Evolutionary conservation across 1,140 invertebrate species (phyloP).

Genomic region (Rhopalosiphum maidis): DNA sequence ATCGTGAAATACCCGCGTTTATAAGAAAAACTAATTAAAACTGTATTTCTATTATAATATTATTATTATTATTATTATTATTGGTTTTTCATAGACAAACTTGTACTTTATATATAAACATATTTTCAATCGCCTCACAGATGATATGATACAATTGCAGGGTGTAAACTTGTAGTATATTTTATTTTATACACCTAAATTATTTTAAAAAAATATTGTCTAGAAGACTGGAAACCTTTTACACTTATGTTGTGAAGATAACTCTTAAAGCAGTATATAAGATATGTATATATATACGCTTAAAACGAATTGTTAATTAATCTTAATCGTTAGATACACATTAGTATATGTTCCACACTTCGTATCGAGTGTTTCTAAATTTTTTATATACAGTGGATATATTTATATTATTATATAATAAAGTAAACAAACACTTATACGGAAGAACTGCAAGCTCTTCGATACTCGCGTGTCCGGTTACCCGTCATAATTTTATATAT

Average conservation of each 20-base stretch:
- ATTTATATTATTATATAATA: slow-evolving; percentile 1
- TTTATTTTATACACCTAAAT: background rate
- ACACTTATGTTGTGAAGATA: background rate
- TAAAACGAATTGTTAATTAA: background rate
- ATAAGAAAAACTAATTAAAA: background rate
- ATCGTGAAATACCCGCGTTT: background rate
- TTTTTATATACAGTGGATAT: background rate
- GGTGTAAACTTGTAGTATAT: background rate
- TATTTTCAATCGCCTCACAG: background rate
- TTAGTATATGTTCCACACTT: background rate
- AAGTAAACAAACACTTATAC: background rate
- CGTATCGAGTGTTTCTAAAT: background rate
- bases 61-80: background rate
- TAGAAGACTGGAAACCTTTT: background rate
- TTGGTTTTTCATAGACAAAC: background rate
- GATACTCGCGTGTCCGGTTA: background rate
- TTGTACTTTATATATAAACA: background rate
- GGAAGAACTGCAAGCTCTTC: background rate
- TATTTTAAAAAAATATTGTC: background rate
- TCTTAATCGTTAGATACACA: background rate
- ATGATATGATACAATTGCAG: background rate
- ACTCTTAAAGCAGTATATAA: background rate
- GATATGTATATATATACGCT: background rate
- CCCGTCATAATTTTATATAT: background rate
- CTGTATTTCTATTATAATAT: background rate